phyloP scores from a whole-genome alignment of 2,797 vertebrate species.

The Hoplostethus mediterraneus region DNA sequence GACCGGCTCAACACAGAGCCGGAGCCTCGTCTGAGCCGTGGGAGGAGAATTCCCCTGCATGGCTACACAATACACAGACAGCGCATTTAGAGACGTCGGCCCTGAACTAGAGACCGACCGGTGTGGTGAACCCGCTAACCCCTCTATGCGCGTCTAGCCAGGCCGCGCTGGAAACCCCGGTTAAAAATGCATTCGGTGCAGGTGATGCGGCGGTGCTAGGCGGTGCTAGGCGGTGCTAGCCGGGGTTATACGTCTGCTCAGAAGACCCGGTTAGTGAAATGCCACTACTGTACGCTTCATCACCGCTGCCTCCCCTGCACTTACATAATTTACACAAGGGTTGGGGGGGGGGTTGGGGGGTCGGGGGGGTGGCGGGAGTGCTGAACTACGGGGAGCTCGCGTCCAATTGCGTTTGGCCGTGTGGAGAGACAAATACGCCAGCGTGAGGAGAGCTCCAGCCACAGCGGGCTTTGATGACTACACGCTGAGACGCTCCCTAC shows the following conservation, averaged over 20 bases:
- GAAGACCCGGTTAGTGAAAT: slow-evolving; percentile 66
- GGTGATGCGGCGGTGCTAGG: slow-evolving; percentile 36
- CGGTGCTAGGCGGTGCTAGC: slow-evolving; percentile 33
- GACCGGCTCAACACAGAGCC: slow-evolving; percentile 59
- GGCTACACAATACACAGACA: slow-evolving; percentile 77
- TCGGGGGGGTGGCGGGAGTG: neutral
- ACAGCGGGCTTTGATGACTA: slow-evolving; percentile 77
- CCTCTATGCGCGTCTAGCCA: slow-evolving; percentile 65
- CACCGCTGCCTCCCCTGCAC: slow-evolving; percentile 61
- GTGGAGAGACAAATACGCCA: slow-evolving; percentile 70
- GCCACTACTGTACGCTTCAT: slow-evolving; percentile 70
- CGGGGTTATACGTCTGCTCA: slow-evolving; percentile 34
- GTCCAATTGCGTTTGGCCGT: slow-evolving; percentile 77
- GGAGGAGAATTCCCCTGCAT: slow-evolving; percentile 69
- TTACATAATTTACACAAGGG: slow-evolving; percentile 85
- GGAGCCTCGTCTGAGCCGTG: slow-evolving; percentile 50
- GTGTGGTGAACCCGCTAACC: slow-evolving; percentile 73
- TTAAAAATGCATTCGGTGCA: slow-evolving; percentile 82
- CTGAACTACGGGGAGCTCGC: slow-evolving; percentile 62
- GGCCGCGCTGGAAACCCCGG: slow-evolving; percentile 66
- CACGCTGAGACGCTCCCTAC: slow-evolving; percentile 73
- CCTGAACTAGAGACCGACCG: slow-evolving; percentile 71
- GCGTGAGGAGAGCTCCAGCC: slow-evolving; percentile 64
- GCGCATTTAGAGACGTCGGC: slow-evolving; percentile 74
- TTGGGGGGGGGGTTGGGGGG: neutral